These are phyloP conservation scores for Cichlasoma orientale DNA, from an alignment of 2,797 vertebrate species.

Conservation along the genomic window DNA sequence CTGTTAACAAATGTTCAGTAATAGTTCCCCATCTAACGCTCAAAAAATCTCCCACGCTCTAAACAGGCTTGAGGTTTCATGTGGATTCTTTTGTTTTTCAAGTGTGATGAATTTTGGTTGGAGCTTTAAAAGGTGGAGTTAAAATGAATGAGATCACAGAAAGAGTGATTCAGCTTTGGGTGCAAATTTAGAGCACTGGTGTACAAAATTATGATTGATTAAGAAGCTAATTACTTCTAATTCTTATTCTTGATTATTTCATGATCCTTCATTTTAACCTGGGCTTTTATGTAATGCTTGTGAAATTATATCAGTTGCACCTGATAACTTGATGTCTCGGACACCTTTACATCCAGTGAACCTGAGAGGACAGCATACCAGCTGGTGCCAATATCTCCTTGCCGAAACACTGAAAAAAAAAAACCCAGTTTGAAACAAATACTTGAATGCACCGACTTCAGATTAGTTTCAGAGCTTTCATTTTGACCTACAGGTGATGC, in stretches of 20 bases:
- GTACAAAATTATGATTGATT: not conserved
- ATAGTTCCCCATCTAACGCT: not conserved
- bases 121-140: not conserved
- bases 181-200: not conserved
- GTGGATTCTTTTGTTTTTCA: not conserved
- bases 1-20: conserved; percentile 8
- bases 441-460: not conserved
- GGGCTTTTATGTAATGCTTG: not conserved
- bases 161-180: not conserved
- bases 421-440: not conserved
- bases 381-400: conserved; percentile 97
- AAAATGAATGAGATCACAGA: not conserved
- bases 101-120: not conserved
- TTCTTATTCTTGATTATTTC: not conserved
- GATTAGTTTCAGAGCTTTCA: not conserved
- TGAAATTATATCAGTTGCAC: conserved; percentile 69
- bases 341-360: conserved; percentile 97
- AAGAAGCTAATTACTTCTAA: not conserved
- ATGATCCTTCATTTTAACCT: not conserved
- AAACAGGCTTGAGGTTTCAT: not conserved
- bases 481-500: conserved; percentile 89
- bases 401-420: conserved; percentile 88
- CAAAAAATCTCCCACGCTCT: not conserved
- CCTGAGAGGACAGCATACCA: conserved; percentile 97
- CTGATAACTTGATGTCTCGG: conserved; percentile 94